A percentile compares a stretch with the other conserved stretches of the same genome.
phyloP scores from a whole-genome alignment of 2,888 invertebrate species.

The Drosophila prolongata region DNA sequence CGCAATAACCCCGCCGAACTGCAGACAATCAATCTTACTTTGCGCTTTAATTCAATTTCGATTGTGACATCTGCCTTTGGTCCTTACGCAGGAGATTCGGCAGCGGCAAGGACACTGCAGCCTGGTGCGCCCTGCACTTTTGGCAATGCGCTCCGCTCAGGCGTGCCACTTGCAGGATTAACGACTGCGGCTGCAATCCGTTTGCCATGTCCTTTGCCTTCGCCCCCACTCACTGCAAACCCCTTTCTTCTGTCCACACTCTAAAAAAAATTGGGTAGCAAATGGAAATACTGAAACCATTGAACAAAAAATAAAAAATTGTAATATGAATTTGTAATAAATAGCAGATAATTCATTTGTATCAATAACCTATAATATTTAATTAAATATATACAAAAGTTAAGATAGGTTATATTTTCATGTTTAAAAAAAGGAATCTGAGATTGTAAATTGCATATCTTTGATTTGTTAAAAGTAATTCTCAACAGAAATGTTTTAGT shows the following conservation, averaged over 20 bases:
- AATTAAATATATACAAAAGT: too few relatives aligned
- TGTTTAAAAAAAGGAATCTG: too few relatives aligned
- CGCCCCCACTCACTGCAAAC: constrained; percentile 3
- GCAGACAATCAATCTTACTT: constrained; percentile 84
- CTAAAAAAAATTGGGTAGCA: not conserved
- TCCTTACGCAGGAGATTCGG: constrained; percentile 44
- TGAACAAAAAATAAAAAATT: too few relatives aligned
- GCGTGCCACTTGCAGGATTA: constrained; percentile 77
- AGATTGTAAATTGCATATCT: too few relatives aligned
- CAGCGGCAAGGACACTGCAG: constrained; percentile 44
- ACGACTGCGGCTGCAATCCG: constrained; percentile 71
- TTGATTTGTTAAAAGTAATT: too few relatives aligned
- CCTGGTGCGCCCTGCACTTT: constrained; percentile 57
- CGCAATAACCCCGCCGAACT: constrained; percentile 78
- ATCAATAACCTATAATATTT: too few relatives aligned
- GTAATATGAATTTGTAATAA: not conserved
- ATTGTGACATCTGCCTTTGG: constrained; percentile 84
- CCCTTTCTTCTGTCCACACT: constrained; percentile 16
- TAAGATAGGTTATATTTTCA: too few relatives aligned
- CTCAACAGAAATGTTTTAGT: too few relatives aligned
- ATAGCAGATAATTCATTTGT: too few relatives aligned
- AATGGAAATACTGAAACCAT: too few relatives aligned
- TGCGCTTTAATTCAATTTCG: constrained; percentile 84
- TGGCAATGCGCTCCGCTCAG: constrained; percentile 77
- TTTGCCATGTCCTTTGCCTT: constrained; percentile 61